Conservation (phyloP, 37 sponge, comb jelly and placozoan genomes). For the Amphimedon queenslandica region DNA sequence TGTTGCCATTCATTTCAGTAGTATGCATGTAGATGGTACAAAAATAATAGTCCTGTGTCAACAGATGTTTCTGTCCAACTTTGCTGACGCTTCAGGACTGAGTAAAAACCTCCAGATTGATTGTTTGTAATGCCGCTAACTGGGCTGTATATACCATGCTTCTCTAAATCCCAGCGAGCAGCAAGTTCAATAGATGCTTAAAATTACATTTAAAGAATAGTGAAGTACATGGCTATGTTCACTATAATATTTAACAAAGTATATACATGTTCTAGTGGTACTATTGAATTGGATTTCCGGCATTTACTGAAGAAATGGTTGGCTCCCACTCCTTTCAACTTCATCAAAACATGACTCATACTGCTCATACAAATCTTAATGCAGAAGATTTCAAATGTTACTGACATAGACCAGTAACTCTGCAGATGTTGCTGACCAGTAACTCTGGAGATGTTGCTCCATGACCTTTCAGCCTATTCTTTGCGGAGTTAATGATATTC, state of each 20-base stretch:
- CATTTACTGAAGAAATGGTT: slow-evolving; percentile 12
- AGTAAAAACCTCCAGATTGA: slow-evolving; percentile 15
- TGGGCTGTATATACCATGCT: slow-evolving; percentile 1
- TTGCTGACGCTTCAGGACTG: slow-evolving; percentile 10
- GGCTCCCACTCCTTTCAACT: slow-evolving; percentile 7
- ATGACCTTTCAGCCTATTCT: slow-evolving; percentile 30
- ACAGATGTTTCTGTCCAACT: slow-evolving; percentile 14
- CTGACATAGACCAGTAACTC: slow-evolving; percentile 11
- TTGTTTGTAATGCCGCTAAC: slow-evolving; percentile 11
- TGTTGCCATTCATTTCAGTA: slow-evolving; percentile 14
- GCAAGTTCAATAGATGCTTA: too few relatives aligned
- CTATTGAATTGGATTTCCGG: not conserved
- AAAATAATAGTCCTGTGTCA: not conserved
- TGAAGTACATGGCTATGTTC: not conserved
- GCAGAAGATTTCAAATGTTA: slow-evolving; percentile 14
- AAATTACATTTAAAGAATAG: too few relatives aligned
- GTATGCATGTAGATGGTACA: slow-evolving; percentile 1
- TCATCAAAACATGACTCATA: slow-evolving; percentile 1
- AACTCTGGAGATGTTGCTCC: too few relatives aligned
- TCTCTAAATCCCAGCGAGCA: slow-evolving; percentile 10
- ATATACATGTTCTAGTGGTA: too few relatives aligned
- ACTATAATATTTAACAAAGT: not conserved
- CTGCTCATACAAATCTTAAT: not conserved
- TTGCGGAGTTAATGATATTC: slow-evolving; percentile 9
- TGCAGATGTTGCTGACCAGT: too few relatives aligned